A percentile compares a stretch with the other conserved stretches of the same genome.
Conservation (phyloP, 2,113 vertebrate species). For the Labeo catla region DNA sequence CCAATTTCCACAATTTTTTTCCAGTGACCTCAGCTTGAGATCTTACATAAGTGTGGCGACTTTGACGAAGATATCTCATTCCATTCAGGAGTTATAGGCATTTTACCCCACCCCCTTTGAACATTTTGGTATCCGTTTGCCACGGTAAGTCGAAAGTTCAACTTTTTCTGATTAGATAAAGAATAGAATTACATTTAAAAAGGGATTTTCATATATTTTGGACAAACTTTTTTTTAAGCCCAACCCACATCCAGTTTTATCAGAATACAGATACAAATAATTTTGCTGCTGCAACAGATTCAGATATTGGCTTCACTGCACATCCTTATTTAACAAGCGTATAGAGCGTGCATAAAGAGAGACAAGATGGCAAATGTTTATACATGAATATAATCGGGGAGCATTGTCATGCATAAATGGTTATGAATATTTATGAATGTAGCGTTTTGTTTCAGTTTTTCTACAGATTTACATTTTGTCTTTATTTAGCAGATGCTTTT, state of each 20-base stretch:
- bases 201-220: background rate
- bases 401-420: background rate
- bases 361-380: background rate
- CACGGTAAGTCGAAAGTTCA: no score
- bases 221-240: background rate
- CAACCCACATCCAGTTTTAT: background rate
- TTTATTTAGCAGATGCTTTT: background rate
- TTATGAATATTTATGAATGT: background rate
- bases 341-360: background rate
- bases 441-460: background rate
- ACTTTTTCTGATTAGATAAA: no score
- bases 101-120: no score
- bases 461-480: background rate
- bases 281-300: background rate
- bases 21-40: no score
- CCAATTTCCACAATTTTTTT: no score
- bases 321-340: background rate
- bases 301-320: background rate
- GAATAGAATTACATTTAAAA: no score
- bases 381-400: background rate
- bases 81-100: no score
- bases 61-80: no score
- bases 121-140: no score
- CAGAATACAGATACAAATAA: background rate
- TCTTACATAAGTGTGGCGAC: no score